phyloP scores from a whole-genome alignment of 2,888 invertebrate species.

The Chymomyza amoena region DNA sequence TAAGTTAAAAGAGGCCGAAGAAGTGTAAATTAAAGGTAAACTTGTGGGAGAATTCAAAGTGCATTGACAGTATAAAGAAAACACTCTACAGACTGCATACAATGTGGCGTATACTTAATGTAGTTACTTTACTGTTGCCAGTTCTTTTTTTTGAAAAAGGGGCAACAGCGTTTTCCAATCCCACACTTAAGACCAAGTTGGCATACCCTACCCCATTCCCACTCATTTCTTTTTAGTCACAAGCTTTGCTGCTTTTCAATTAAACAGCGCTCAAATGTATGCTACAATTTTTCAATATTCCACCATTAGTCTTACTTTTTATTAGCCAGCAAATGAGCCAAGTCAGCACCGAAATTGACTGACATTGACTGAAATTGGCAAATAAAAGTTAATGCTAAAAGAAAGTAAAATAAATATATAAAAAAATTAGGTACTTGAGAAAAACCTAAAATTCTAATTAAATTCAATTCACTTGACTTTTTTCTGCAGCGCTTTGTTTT shows the following conservation, averaged over 20 bases:
- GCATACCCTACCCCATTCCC: no score
- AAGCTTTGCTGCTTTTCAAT: conserved; percentile 14
- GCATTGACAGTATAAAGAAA: no score
- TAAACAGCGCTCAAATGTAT: neutral
- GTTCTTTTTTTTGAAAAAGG: no score
- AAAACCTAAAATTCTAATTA: conserved; percentile 56
- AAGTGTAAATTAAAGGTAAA: no score
- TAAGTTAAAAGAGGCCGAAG: no score
- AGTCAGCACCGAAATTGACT: conserved; percentile 14
- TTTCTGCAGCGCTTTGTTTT: conserved; percentile 31
- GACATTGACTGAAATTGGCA: conserved; percentile 29
- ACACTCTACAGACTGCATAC: no score
- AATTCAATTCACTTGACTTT: conserved; percentile 68
- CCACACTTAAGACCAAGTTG: no score
- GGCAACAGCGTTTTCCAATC: no score
- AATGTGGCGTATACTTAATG: no score
- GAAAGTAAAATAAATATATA: conserved; percentile 51
- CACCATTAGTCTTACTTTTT: conserved; percentile 36
- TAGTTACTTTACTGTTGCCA: no score
- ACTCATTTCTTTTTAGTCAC: neutral
- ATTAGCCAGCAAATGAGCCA: conserved; percentile 7
- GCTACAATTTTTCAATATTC: neutral
- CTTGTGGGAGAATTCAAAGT: no score
- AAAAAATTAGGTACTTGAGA: conserved; percentile 24
- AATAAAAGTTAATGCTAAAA: conserved; percentile 57